A percentile compares a stretch with the other conserved stretches of the same genome.
Conservation (phyloP, 2,797 vertebrate species). For the Girardinus metallicus region DNA sequence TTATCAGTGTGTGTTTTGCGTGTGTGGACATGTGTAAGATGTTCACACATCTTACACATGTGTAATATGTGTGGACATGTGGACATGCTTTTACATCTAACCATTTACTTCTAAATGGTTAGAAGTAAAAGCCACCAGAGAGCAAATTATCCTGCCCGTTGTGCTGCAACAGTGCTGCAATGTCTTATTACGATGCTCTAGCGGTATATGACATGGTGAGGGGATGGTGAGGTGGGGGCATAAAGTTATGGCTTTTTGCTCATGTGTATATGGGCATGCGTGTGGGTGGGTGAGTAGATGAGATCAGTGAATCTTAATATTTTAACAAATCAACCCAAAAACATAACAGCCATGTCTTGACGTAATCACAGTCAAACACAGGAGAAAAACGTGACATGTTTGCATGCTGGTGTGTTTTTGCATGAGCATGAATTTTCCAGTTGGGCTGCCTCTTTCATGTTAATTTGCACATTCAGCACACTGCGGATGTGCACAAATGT, state of each 20-base stretch:
- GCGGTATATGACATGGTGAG: constrained; percentile 31
- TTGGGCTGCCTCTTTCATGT: constrained; percentile 17
- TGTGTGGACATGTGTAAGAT: not conserved
- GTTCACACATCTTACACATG: too few species aligned
- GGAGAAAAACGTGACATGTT: constrained; percentile 14
- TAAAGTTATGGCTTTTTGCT: constrained; percentile 38
- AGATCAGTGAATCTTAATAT: constrained; percentile 19
- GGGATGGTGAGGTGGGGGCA: constrained; percentile 20
- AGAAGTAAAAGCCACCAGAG: constrained; percentile 22
- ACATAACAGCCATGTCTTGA: not conserved
- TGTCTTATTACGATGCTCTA: constrained; percentile 26
- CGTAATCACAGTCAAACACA: not conserved
- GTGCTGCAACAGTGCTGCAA: constrained; percentile 58
- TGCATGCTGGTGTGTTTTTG: constrained; percentile 25
- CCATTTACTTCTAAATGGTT: too few species aligned
- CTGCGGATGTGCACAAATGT: constrained; percentile 24
- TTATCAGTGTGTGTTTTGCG: not conserved
- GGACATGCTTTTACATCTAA: too few species aligned
- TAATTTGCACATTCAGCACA: constrained; percentile 22
- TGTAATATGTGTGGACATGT: too few species aligned
- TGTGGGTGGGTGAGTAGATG: constrained; percentile 42
- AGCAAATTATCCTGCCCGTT: constrained; percentile 34
- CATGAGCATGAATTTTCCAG: constrained; percentile 26
- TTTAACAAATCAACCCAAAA: constrained; percentile 19
- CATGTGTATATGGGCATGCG: constrained; percentile 7